Evolutionary conservation across 2,113 vertebrate species (phyloP).

Genomic region (Parotia lawesii): DNA sequence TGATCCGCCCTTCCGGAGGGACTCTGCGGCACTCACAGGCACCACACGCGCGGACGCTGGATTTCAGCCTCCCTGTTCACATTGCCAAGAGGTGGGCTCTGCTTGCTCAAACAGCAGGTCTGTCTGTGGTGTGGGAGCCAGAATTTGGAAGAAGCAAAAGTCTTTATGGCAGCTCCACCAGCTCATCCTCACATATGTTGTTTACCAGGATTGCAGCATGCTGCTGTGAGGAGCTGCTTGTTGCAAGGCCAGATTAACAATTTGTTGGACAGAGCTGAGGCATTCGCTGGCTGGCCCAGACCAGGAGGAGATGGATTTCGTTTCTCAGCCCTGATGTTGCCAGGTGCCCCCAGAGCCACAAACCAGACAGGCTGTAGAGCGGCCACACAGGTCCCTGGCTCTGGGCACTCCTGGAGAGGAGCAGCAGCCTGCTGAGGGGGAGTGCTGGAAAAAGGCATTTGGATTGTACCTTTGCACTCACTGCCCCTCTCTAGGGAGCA

Average conservation of each 20-base stretch:
- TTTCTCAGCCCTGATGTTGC: background rate
- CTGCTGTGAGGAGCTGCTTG: background rate
- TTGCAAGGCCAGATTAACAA: background rate
- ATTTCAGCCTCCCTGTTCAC: rapidly evolving
- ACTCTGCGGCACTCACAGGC: rapidly evolving
- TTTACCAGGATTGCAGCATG: background rate
- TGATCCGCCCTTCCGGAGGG: rapidly evolving
- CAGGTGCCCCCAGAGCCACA: background rate
- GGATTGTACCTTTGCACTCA: rapidly evolving
- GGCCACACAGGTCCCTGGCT: background rate
- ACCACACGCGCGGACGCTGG: rapidly evolving
- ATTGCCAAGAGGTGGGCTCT: background rate
- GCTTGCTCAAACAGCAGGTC: background rate
- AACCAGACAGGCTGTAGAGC: rapidly evolving
- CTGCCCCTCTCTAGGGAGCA: background rate
- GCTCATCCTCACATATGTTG: background rate
- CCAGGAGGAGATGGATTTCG: background rate
- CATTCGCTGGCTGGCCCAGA: background rate
- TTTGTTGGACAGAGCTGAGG: background rate
- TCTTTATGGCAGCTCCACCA: background rate
- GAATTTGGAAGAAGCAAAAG: background rate
- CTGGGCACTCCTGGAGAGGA: background rate
- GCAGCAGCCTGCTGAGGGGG: rapidly evolving
- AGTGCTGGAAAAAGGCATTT: rapidly evolving
- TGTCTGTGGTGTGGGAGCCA: rapidly evolving